A percentile compares a stretch with the other conserved stretches of the same genome.
Conservation (phyloP, 2,113 vertebrate genomes). For the Lycaon pictus region DNA sequence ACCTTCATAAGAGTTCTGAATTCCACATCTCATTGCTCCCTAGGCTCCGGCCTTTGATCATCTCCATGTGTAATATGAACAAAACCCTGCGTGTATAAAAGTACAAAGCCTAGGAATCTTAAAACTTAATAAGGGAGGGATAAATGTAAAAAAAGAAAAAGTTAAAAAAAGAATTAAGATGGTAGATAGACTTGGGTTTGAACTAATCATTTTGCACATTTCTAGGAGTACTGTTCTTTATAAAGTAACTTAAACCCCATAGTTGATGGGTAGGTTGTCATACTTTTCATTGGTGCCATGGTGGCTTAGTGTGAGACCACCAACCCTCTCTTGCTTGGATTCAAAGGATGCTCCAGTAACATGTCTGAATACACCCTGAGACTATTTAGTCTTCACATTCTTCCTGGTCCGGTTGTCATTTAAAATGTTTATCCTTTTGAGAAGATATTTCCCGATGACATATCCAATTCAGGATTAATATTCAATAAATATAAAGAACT, state of each 20-base stretch:
- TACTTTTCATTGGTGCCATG: not conserved
- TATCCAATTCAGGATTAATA: not conserved
- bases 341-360: not conserved
- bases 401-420: not conserved
- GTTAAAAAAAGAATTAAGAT: slow-evolving; percentile 38
- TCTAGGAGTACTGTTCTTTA: not conserved
- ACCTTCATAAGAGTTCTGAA: slow-evolving; percentile 7
- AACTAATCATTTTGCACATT: slow-evolving; percentile 5
- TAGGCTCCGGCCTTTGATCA: not conserved
- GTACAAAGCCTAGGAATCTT: not conserved
- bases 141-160: not conserved
- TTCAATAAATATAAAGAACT: not conserved
- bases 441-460: not conserved
- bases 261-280: not conserved
- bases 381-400: not conserved
- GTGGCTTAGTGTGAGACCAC: not conserved
- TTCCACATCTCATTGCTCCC: not conserved
- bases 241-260: not conserved
- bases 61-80: not conserved
- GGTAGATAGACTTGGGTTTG: not conserved
- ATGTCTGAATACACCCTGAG: not conserved
- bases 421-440: slow-evolving; percentile 41
- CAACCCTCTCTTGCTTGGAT: not conserved
- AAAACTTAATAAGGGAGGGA: not conserved
- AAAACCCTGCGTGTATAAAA: slow-evolving; percentile 9